These are phyloP conservation scores for Drosophila oshimai DNA, from an alignment of 1,140 invertebrate species.

Conservation along the genomic window DNA sequence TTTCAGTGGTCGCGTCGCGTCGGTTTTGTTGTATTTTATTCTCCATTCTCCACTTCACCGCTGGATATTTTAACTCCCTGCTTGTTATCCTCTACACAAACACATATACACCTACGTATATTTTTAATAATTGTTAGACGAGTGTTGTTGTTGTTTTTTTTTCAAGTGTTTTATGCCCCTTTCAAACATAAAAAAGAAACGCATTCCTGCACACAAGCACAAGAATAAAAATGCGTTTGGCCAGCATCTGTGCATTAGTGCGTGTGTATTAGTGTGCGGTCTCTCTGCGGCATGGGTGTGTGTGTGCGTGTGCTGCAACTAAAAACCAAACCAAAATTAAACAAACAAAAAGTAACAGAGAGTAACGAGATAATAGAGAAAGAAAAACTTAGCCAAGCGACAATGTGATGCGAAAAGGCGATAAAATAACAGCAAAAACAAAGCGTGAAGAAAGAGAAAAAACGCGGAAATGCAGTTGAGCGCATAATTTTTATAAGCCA, in stretches of 20 bases:
- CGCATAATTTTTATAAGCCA: conserved; percentile 76
- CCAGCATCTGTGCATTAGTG: conserved; percentile 7
- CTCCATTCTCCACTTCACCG: no score
- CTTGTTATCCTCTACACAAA: not conserved
- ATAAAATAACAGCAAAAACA: conserved; percentile 49
- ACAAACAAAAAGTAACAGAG: conserved; percentile 5
- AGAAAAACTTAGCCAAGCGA: conserved; percentile 48
- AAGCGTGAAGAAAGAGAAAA: conserved; percentile 41
- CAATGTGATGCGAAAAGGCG: conserved; percentile 57
- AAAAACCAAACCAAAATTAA: conserved; percentile 37
- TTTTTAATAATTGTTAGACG: not conserved
- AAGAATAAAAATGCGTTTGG: conserved; percentile 21
- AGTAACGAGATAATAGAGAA: not conserved
- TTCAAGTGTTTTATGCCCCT: conserved; percentile 6
- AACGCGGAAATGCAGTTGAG: conserved; percentile 79
- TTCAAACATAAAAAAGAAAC: not conserved
- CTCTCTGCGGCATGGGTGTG: not conserved
- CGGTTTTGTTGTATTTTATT: not conserved
- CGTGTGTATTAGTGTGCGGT: conserved; percentile 29
- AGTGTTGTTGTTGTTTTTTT: conserved; percentile 4
- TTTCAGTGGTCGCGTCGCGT: not conserved
- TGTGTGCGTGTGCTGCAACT: conserved; percentile 26
- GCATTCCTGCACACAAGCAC: conserved; percentile 32
- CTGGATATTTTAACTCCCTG: not conserved
- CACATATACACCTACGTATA: no score